Evolutionary conservation across 2,113 vertebrate genomes (phyloP).

Genomic region (Herpailurus yagouaroundi): DNA sequence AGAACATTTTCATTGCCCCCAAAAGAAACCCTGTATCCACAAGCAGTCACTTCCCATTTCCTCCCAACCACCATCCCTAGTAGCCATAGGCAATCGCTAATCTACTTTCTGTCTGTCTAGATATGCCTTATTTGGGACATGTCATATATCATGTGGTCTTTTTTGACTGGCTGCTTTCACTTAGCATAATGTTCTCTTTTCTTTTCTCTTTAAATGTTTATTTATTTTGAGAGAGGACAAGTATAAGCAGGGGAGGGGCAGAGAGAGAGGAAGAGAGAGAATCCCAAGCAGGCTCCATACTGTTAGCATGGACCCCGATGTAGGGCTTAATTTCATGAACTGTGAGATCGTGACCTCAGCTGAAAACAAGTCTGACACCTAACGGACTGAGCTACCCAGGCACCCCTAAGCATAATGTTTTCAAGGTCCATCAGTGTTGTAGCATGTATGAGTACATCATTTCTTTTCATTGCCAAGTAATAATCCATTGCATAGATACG

Average conservation of each 20-base stretch:
- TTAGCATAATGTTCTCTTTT: not conserved
- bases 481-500: not conserved
- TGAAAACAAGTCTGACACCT: too few species aligned
- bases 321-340: too few species aligned
- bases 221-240: too few species aligned
- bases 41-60: not conserved
- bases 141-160: not conserved
- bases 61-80: not conserved
- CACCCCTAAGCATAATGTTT: not conserved
- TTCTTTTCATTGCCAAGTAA: not conserved
- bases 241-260: too few species aligned
- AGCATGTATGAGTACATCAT: not conserved
- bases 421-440: not conserved
- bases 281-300: too few species aligned
- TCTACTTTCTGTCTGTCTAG: not conserved
- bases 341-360: too few species aligned
- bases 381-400: too few species aligned
- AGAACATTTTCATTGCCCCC: not conserved
- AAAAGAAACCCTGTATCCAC: not conserved
- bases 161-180: not conserved
- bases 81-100: not conserved
- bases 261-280: too few species aligned
- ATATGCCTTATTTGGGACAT: not conserved
- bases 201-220: too few species aligned
- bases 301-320: too few species aligned